Evolutionary conservation across 2,888 invertebrate species (phyloP), one percentile per base, ranked within the genome.

Genomic region (Helicoverpa assulta): DNA sequence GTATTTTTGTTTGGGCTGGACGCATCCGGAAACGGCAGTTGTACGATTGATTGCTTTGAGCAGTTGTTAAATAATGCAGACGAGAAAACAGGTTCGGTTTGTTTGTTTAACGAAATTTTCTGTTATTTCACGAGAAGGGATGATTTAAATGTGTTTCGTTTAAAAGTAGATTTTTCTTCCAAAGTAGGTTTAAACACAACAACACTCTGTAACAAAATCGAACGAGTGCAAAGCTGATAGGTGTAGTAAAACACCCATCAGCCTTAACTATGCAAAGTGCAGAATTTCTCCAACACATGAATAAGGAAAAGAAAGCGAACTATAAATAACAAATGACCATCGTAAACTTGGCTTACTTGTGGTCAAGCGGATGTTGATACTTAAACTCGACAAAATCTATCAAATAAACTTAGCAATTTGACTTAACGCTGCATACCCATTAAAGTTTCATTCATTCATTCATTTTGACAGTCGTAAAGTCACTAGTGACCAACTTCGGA

Each of bases 21-120:
- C 53, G 18, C 61, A 73, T 74, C 81, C 81, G 82, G 81, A 79
- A 78, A 70, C 53, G 62, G 29, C 81, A 66, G 56, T 77, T 80
- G 81, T 66, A 54, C 65, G 55, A 76, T 71, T 47, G 63, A 80
- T 66, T 80, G 56, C 26, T 59, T 56, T 33, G 18, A 59, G 37
- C 19, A 53, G 60, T 64, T 40, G 33, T 55, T 53, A 58, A 80
- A 53, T 50, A 8, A 21, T 51, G 26, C 19, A 26, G 21, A 43
- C 19, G 10, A 40, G 12, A 40, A 55, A 60, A 53, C 50, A 26
- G 47, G 29, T 62, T 56, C 29, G 5, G 29, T 33, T 5, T 37
- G 59, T 52, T 53, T 51, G 10, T 52, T 10, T 10, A 26, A 18
- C 10, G 12, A 14, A 40, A 40, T 40, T 8, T 33, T 33, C 14